phyloP scores from a whole-genome alignment of 2,888 invertebrate species.

The Bellardia bayeri region DNA sequence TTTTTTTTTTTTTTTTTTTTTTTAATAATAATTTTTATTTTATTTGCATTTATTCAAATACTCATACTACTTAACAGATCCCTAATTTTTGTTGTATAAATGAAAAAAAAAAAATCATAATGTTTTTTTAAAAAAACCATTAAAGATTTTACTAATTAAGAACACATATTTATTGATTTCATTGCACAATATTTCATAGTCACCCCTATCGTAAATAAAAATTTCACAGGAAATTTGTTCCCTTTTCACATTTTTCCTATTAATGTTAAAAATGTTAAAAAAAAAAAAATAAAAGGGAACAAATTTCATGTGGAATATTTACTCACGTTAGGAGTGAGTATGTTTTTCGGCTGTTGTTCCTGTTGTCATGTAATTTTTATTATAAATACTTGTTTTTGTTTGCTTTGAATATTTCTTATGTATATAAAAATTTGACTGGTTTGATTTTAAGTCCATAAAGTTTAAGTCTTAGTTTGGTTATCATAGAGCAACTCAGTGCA shows the following conservation, averaged over 20 bases:
- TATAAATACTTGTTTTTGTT: constrained; percentile 6
- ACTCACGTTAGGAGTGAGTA: no score
- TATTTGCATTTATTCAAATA: constrained; percentile 22
- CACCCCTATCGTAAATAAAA: no score
- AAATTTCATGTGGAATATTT: no score
- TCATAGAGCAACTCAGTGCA: no score
- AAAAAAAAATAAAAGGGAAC: no score
- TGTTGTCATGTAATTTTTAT: constrained; percentile 29
- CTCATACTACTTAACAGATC: constrained; percentile 54
- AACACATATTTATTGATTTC: constrained; percentile 79
- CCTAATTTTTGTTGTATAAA: constrained; percentile 51
- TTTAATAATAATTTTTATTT: constrained; percentile 1
- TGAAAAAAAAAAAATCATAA: constrained; percentile 32
- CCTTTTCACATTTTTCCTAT: no score
- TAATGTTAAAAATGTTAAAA: no score
- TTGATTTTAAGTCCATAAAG: neutral
- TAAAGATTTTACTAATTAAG: constrained; percentile 78
- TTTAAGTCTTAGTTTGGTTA: no score
- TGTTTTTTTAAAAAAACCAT: constrained; percentile 19
- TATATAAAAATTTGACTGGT: neutral
- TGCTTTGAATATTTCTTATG: neutral
- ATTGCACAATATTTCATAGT: constrained; percentile 63
- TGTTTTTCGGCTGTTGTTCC: constrained; percentile 47
- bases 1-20: constrained; percentile 14
- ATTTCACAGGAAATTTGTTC: no score